Conservation (phyloP, 2,888 invertebrate species). For the Drosophila testacea region DNA sequence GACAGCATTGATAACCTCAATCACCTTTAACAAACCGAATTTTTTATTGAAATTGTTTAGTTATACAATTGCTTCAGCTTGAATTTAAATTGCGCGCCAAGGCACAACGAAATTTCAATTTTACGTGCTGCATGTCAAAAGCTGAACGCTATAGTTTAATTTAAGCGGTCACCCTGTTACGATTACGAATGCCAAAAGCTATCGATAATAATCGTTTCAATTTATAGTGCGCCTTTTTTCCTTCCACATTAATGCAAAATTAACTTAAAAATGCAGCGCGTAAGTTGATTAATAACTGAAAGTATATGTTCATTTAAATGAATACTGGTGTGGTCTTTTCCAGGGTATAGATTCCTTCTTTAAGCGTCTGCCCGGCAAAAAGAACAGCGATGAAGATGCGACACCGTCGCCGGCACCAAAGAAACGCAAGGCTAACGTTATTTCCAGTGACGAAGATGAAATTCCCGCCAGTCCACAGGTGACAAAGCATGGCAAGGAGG, state of each 20-base stretch:
- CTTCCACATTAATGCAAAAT: not conserved
- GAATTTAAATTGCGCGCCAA: no score
- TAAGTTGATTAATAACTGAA: slow-evolving; percentile 47
- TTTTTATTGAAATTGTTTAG: no score
- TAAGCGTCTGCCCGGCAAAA: slow-evolving; percentile 52
- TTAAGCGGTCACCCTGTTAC: slow-evolving; percentile 35
- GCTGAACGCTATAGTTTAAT: slow-evolving; percentile 3
- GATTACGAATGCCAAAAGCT: slow-evolving; percentile 23
- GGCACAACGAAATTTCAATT: slow-evolving; percentile 1
- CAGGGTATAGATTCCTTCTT: slow-evolving; percentile 79
- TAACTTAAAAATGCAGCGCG: slow-evolving; percentile 73
- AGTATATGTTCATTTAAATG: not conserved
- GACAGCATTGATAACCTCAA: no score
- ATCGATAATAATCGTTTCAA: slow-evolving; percentile 36
- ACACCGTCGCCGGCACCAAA: slow-evolving; percentile 45
- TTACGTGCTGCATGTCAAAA: not conserved
- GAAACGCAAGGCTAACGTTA: slow-evolving; percentile 83
- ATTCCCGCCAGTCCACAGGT: slow-evolving; percentile 86
- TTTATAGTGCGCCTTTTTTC: slow-evolving; percentile 50
- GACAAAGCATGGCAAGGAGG: slow-evolving; percentile 82
- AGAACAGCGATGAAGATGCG: slow-evolving; percentile 59
- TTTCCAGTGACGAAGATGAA: slow-evolving; percentile 87
- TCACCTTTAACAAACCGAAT: no score
- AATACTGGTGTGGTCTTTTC: not conserved
- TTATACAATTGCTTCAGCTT: no score